Evolutionary conservation across 2,888 invertebrate genomes (phyloP).

Genomic region (Archips xylosteana): DNA sequence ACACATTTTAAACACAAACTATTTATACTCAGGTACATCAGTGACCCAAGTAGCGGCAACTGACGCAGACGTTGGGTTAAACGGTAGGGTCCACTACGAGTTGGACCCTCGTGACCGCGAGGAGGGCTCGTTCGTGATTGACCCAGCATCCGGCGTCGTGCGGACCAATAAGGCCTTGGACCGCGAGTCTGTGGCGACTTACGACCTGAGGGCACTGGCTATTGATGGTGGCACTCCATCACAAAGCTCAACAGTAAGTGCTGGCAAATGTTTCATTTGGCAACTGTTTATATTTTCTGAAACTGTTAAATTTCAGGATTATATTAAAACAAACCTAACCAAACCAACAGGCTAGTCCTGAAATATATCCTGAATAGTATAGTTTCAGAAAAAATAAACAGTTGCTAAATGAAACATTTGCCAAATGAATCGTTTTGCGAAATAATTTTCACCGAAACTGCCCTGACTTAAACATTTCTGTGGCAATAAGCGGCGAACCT

Average conservation of each 20-base stretch:
- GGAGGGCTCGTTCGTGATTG: slow-evolving; percentile 96
- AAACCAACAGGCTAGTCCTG: too few relatives aligned
- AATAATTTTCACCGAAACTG: too few relatives aligned
- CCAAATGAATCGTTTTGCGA: too few relatives aligned
- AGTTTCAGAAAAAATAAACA: too few relatives aligned
- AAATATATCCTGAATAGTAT: too few relatives aligned
- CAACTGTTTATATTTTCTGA: too few relatives aligned
- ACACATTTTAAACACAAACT: neutral
- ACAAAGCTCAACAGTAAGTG: slow-evolving; percentile 85
- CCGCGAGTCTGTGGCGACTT: slow-evolving; percentile 94
- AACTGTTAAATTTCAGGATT: too few relatives aligned
- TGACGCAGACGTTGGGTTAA: slow-evolving; percentile 94
- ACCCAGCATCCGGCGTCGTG: slow-evolving; percentile 96
- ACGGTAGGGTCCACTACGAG: slow-evolving; percentile 94
- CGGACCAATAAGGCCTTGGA: slow-evolving; percentile 96
- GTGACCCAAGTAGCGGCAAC: slow-evolving; percentile 92
- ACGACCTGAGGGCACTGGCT: slow-evolving; percentile 94
- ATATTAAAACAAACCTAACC: too few relatives aligned
- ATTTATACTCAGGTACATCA: slow-evolving; percentile 84
- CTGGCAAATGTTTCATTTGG: neutral
- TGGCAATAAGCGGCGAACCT: too few relatives aligned
- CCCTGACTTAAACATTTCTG: too few relatives aligned
- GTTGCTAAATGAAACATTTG: too few relatives aligned
- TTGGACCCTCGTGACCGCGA: slow-evolving; percentile 90
- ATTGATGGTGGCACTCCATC: slow-evolving; percentile 95